A percentile compares a stretch with the other conserved stretches of the same genome.
phyloP scores from a whole-genome alignment of 2,113 vertebrate genomes.

The Peromyscus californicus region DNA sequence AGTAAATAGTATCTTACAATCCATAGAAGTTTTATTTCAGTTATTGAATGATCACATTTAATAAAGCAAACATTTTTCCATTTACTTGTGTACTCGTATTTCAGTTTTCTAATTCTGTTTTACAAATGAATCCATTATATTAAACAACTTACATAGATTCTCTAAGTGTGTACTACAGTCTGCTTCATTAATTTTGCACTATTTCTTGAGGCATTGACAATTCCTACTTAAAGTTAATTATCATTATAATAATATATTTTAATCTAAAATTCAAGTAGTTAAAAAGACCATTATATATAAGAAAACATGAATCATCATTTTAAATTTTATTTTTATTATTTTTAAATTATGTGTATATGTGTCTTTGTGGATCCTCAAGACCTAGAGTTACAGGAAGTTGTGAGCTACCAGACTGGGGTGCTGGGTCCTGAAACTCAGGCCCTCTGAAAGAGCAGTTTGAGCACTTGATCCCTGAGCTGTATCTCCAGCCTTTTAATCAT shows the following conservation, averaged over 20 bases:
- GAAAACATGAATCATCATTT: conserved; percentile 61
- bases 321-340: background rate
- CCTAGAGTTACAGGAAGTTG: background rate
- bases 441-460: background rate
- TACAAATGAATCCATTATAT: conserved; percentile 40
- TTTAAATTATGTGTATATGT: background rate
- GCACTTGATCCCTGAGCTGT: background rate
- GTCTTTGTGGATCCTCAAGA: background rate
- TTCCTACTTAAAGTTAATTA: conserved; percentile 25
- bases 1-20: background rate
- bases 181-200: background rate
- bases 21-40: background rate
- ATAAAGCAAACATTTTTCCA: background rate
- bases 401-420: background rate
- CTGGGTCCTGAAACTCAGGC: background rate
- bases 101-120: background rate
- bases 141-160: background rate
- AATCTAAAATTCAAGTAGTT: conserved; percentile 55
- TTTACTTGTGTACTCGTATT: background rate
- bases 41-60: background rate
- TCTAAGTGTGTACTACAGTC: background rate
- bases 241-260: conserved; percentile 57
- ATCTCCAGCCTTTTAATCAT: background rate
- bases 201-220: conserved; percentile 58
- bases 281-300: background rate